These are phyloP conservation scores for Ischnura elegans DNA, from an alignment of 2,888 invertebrate species.

Conservation along the genomic window DNA sequence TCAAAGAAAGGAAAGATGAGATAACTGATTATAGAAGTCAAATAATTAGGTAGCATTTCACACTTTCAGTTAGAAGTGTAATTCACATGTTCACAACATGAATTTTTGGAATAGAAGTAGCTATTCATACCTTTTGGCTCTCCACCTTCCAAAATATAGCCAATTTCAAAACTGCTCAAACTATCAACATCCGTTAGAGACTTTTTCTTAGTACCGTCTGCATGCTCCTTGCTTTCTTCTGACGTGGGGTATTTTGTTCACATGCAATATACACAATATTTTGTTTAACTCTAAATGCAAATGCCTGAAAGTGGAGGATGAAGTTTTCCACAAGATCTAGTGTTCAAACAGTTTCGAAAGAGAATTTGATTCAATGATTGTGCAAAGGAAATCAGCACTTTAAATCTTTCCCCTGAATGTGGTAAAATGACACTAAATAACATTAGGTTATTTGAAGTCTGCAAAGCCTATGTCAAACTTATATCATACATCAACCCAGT, in stretches of 20 bases:
- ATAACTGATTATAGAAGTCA: not conserved
- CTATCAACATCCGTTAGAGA: not conserved
- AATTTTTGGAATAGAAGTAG: not conserved
- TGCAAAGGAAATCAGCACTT: too few relatives aligned
- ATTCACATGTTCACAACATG: not conserved
- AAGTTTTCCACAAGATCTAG: not conserved
- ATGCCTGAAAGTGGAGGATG: not conserved
- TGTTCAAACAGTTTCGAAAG: not conserved
- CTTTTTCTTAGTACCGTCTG: not conserved
- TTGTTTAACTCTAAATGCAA: not conserved
- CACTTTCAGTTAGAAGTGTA: not conserved
- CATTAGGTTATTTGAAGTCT: too few relatives aligned
- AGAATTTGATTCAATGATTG: not conserved
- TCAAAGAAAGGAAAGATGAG: not conserved
- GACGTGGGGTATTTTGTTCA: slow-evolving; percentile 7
- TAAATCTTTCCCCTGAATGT: too few relatives aligned
- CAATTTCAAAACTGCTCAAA: slow-evolving; percentile 35
- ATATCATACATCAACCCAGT: too few relatives aligned
- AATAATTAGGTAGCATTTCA: not conserved
- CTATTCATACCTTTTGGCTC: slow-evolving; percentile 22
- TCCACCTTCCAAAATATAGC: slow-evolving; percentile 46
- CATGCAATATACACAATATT: slow-evolving; percentile 12
- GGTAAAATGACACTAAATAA: too few relatives aligned
- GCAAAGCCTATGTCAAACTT: too few relatives aligned
- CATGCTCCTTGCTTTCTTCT: slow-evolving; percentile 26